Base-by-base conservation (phyloP, 2,113 vertebrate genomes). In the Silurus glanis region DNA sequence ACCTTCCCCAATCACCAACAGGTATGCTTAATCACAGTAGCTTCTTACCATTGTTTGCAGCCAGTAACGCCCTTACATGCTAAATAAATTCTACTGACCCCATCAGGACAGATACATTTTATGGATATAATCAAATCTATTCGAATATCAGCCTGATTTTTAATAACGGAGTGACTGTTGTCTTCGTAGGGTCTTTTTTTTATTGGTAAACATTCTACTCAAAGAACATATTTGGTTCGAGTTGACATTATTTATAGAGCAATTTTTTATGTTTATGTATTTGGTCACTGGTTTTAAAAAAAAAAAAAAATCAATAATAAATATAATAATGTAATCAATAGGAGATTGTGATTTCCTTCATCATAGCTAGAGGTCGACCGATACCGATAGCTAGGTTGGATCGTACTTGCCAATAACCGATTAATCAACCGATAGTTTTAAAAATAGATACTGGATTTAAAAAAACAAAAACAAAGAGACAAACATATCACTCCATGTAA, bases 1-100 rank as follows among this genome's bases (percentile, higher is more conserved):
- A 97, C 98, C 76, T 99, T 99, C 90, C 98, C 98, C 58, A 99
- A 99, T 88, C 98, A 99, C 90, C 98, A 99, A 74, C 98, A 96
- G 95, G 95, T 96, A 91, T 10, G 9, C 16, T 19, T 0, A 9
- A 21, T 47, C 16, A 7, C 53, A 80, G 7, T 0, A 8, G 14
- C 37, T 28, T 58, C 53, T 79, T 9, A 45, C 28, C 5, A 3
- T 6, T 59, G 5, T 59, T 19, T 9, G 25, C 17, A 21, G 13
- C 2, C 51, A 25, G 12, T 4, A 10, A 21, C 0, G 17, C 14
- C 9, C 49, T 74, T 49, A 76, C n/a, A 23, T 12, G 13, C 6
- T 53, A 79, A 79, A 79, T 58, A 19, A 25, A 25, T 78, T 51
- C 19, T 37, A 16, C 7, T 47, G 37, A 71, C 37, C 37, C 21